These are phyloP conservation scores for Apamea monoglypha DNA, from an alignment of 2,888 invertebrate genomes.

Conservation along the genomic window DNA sequence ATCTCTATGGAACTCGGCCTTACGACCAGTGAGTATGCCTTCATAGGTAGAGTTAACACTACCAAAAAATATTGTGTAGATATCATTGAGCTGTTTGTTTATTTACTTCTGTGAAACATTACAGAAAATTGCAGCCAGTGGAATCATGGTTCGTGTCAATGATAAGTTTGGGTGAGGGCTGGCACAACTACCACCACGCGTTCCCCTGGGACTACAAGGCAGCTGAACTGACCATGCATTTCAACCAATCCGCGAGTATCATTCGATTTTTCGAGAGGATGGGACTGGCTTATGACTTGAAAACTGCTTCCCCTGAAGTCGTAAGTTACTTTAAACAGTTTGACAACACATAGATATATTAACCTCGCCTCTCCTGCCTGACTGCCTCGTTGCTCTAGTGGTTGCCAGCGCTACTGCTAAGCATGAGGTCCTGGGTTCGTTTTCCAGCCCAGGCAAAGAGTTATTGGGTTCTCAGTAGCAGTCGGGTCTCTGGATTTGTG, in stretches of 20 bases:
- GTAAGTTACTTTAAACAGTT: constrained; percentile 66
- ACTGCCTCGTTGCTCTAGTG: not conserved
- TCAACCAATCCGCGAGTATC: constrained; percentile 91
- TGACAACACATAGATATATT: not conserved
- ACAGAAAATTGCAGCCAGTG: constrained; percentile 94
- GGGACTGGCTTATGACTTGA: constrained; percentile 92
- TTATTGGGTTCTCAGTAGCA: not conserved
- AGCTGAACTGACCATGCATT: constrained; percentile 93
- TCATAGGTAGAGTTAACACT: constrained; percentile 12
- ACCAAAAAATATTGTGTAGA: not conserved
- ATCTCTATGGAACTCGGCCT: constrained; percentile 94
- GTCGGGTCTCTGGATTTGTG: not conserved
- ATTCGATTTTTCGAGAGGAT: constrained; percentile 91
- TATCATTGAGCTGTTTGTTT: constrained; percentile 13
- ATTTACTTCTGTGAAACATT: constrained; percentile 48
- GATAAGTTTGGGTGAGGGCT: constrained; percentile 94
- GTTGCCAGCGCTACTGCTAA: not conserved
- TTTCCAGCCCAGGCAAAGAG: not conserved
- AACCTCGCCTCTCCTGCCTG: not conserved
- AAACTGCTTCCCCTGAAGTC: constrained; percentile 84
- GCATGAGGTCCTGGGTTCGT: not conserved
- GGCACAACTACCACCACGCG: constrained; percentile 98
- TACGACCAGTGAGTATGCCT: constrained; percentile 92
- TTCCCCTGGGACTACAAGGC: constrained; percentile 98
- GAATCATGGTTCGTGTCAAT: constrained; percentile 94